Percentiles rank a stretch among this genome's conserved stretches.
These are phyloP conservation scores for Agrotis clavis DNA, from an alignment of 2,888 invertebrate genomes.

Conservation along the genomic window DNA sequence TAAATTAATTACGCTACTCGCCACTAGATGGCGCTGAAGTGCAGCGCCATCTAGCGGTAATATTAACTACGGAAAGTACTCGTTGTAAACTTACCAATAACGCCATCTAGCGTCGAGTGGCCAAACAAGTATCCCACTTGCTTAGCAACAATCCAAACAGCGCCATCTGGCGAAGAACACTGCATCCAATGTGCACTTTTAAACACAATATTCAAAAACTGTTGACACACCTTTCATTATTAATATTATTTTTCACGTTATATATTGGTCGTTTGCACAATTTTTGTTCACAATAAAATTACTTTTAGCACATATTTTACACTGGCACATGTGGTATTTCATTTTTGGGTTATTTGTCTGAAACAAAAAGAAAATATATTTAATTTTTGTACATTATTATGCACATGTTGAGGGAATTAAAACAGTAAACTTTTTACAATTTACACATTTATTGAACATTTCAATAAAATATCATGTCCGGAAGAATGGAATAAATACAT, in stretches of 20 bases:
- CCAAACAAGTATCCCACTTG: slow-evolving; percentile 77
- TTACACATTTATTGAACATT: no score
- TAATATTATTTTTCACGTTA: slow-evolving; percentile 74
- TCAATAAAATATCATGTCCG: not conserved
- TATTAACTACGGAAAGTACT: no score
- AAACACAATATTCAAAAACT: slow-evolving; percentile 71
- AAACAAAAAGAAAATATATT: slow-evolving; percentile 73
- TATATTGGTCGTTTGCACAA: slow-evolving; percentile 73
- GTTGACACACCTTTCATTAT: slow-evolving; percentile 61
- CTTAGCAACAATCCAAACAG: slow-evolving; percentile 79
- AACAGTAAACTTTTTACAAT: not conserved
- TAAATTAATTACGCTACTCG: not conserved
- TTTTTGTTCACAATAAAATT: slow-evolving; percentile 76
- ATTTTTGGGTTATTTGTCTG: slow-evolving; percentile 82
- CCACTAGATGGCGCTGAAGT: slow-evolving; percentile 68
- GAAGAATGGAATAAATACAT: not conserved
- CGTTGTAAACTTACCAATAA: slow-evolving; percentile 76
- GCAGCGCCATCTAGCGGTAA: slow-evolving; percentile 24
- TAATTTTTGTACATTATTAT: not conserved
- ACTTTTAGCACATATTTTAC: slow-evolving; percentile 79
- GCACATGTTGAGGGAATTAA: not conserved
- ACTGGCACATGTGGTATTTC: slow-evolving; percentile 84
- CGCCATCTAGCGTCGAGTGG: slow-evolving; percentile 82
- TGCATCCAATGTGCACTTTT: slow-evolving; percentile 88
- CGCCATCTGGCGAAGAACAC: slow-evolving; percentile 87